Percentiles rank a stretch among this genome's conserved stretches.
Conservation (phyloP, 2,113 vertebrate species). For the Mungos mungo region DNA sequence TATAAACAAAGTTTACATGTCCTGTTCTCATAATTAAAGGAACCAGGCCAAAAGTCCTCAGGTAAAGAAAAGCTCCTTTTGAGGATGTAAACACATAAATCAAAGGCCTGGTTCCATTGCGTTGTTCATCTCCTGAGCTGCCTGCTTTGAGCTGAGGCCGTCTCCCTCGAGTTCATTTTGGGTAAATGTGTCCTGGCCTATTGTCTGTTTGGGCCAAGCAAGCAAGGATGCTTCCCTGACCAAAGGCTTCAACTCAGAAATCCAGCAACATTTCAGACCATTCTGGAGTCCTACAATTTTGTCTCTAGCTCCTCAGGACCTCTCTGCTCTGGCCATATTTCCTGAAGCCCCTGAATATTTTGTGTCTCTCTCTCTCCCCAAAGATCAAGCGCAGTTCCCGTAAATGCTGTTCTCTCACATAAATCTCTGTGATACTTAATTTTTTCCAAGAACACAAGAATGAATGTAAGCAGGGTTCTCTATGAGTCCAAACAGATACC, state of each 20-base stretch:
- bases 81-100: not conserved
- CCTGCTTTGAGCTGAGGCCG: not conserved
- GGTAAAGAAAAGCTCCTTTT: not conserved
- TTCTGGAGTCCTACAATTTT: not conserved
- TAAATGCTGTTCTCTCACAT: not conserved
- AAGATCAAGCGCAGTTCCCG: not conserved
- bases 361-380: not conserved
- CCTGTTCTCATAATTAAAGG: not conserved
- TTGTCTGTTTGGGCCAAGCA: not conserved
- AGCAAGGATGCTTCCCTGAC: not conserved
- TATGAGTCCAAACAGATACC: not conserved
- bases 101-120: not conserved
- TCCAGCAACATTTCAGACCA: not conserved
- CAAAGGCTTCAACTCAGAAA: not conserved
- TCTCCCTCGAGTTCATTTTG: not conserved
- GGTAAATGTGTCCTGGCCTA: too few species aligned
- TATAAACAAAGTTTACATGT: not conserved
- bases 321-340: not conserved
- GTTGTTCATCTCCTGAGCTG: not conserved
- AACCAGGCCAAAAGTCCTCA: not conserved
- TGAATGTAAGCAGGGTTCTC: not conserved
- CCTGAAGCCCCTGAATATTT: not conserved
- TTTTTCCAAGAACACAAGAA: not conserved
- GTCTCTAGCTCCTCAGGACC: not conserved
- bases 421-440: not conserved